Conservation (phyloP, 2,797 vertebrate genomes). For the Adrianichthys oophorus region DNA sequence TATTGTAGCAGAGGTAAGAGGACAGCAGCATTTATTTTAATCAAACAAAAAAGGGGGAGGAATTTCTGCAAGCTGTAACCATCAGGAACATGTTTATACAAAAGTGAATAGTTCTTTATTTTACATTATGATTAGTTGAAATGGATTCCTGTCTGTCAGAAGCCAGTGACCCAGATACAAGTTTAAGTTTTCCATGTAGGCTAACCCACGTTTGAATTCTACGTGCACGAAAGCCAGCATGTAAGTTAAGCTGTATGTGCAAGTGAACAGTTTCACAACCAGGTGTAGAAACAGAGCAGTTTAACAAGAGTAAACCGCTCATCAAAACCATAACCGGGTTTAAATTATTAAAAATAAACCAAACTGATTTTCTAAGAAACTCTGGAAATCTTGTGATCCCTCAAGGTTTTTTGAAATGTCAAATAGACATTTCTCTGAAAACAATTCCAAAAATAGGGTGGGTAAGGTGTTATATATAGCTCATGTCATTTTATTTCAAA, state of each 20-base stretch:
- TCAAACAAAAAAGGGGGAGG: neutral
- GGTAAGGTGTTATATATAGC: slow-evolving; percentile 72
- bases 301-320: neutral
- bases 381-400: neutral
- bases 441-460: slow-evolving; percentile 68
- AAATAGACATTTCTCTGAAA: slow-evolving; percentile 45
- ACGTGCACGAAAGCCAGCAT: neutral
- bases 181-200: neutral
- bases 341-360: neutral
- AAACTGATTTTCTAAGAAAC: neutral
- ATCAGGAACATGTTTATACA: neutral
- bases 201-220: neutral
- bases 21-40: neutral
- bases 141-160: neutral
- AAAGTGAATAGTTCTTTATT: neutral
- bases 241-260: neutral
- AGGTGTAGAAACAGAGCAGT: neutral
- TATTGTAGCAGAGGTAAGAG: neutral
- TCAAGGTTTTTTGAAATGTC: neutral
- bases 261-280: neutral
- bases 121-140: neutral
- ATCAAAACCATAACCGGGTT: neutral
- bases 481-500: slow-evolving; percentile 72
- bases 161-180: neutral
- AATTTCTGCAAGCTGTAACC: neutral